Conservation (phyloP, 2,797 vertebrate genomes). For the Hydrolagus colliei region DNA sequence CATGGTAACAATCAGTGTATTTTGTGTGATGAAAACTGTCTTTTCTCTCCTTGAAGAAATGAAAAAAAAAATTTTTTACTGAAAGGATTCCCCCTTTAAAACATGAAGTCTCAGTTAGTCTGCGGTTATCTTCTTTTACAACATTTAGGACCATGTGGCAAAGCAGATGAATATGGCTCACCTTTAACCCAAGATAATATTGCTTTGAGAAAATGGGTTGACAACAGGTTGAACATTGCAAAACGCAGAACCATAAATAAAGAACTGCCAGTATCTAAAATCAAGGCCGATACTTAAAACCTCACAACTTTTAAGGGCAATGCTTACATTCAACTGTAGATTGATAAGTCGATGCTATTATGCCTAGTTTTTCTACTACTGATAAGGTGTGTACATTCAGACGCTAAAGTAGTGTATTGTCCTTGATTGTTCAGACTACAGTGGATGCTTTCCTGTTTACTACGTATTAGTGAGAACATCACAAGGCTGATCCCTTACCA, state of each 20-base stretch:
- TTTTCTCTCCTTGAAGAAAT: neutral
- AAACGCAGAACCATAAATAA: too few relatives aligned
- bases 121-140: too few relatives aligned
- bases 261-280: too few relatives aligned
- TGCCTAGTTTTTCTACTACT: neutral
- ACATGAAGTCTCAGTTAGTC: too few relatives aligned
- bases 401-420: constrained; percentile 2
- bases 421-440: constrained; percentile 40
- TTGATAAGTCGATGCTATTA: neutral
- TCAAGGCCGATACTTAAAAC: neutral
- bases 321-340: neutral
- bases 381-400: neutral
- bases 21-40: neutral
- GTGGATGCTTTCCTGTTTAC: constrained; percentile 42
- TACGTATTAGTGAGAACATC: constrained; percentile 25
- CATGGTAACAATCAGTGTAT: neutral
- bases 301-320: neutral
- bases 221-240: too few relatives aligned
- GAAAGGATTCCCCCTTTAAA: too few relatives aligned
- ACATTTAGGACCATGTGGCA: too few relatives aligned
- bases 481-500: neutral
- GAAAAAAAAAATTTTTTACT: neutral
- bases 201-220: too few relatives aligned
- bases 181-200: too few relatives aligned
- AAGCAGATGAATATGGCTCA: too few relatives aligned